phyloP scores from a whole-genome alignment of 1,140 invertebrate species.

The Conus ventricosus region DNA sequence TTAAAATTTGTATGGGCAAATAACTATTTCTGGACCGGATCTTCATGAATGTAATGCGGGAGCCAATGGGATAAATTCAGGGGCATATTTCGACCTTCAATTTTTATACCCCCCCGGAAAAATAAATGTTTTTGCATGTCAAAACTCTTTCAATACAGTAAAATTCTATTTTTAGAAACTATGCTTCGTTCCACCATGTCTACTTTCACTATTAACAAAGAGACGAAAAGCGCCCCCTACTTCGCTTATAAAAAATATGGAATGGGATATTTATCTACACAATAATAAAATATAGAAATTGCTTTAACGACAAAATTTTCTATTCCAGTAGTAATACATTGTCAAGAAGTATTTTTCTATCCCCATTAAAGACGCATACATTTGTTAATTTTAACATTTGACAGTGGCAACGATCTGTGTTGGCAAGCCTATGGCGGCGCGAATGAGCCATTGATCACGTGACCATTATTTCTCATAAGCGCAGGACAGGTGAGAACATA shows the following conservation, averaged over 20 bases:
- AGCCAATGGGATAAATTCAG: no score
- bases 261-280: not conserved
- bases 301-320: not conserved
- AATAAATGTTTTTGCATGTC: no score
- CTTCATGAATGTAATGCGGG: no score
- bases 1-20: no score
- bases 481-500: conserved; percentile 41
- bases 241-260: not conserved
- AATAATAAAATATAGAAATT: not conserved
- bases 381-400: conserved; percentile 2
- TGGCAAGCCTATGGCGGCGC: conserved; percentile 61
- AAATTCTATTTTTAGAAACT: no score
- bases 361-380: not conserved
- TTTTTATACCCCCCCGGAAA: no score
- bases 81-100: no score
- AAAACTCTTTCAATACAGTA: no score
- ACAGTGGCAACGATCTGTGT: conserved; percentile 38
- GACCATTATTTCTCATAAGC: conserved; percentile 48
- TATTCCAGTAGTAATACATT: not conserved
- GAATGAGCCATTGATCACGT: conserved; percentile 62
- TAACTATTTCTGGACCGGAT: no score
- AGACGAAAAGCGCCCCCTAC: conserved; percentile 8
- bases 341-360: not conserved
- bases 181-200: no score
- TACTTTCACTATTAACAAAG: not conserved